Conservation (phyloP, 2,113 vertebrate genomes). For the Piprites chloris region DNA sequence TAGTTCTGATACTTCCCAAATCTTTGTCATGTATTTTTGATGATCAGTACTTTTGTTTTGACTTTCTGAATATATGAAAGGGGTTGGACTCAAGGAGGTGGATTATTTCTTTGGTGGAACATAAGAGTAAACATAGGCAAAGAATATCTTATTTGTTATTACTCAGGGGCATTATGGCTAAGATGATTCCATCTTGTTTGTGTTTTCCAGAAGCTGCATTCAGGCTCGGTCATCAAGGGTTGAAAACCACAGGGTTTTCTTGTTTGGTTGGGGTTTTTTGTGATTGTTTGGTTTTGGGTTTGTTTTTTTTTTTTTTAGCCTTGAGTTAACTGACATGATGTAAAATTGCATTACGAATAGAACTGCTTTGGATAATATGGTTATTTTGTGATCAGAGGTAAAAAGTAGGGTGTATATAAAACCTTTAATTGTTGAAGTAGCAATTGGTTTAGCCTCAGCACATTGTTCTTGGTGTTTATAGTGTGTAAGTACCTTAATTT, state of each 20-base stretch:
- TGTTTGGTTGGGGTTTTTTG: background rate
- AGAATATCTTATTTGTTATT: background rate
- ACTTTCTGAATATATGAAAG: background rate
- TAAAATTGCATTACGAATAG: background rate
- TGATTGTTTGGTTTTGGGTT: no score
- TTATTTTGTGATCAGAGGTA: background rate
- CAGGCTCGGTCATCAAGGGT: background rate
- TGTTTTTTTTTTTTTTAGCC: background rate
- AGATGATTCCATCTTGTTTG: background rate
- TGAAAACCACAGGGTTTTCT: background rate
- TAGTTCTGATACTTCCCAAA: background rate
- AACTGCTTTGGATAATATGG: background rate
- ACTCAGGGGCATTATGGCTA: background rate
- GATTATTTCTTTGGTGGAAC: background rate
- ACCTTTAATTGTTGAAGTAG: background rate
- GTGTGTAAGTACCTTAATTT: background rate
- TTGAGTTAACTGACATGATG: background rate
- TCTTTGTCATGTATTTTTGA: background rate
- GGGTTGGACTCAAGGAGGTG: background rate
- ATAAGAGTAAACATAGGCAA: rapidly evolving
- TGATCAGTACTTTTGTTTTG: background rate
- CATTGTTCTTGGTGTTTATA: background rate
- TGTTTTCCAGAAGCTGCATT: background rate
- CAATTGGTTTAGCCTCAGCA: background rate
- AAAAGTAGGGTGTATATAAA: background rate